These are phyloP conservation scores for Ramphastos sulfuratus DNA, from an alignment of 2,113 vertebrate species.

Conservation along the genomic window DNA sequence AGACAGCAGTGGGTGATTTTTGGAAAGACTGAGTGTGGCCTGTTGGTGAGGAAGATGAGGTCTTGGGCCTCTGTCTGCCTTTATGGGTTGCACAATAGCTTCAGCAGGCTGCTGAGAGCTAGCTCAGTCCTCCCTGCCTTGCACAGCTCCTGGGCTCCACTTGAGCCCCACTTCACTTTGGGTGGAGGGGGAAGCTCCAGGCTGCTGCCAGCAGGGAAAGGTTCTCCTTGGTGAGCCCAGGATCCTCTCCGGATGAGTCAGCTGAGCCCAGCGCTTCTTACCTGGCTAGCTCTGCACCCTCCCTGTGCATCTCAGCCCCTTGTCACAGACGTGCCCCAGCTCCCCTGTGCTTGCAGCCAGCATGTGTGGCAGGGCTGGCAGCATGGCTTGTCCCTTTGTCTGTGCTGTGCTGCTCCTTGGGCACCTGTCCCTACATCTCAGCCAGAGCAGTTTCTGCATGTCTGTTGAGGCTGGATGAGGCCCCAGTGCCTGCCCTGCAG, in stretches of 20 bases:
- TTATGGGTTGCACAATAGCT: neutral
- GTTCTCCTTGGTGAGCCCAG: neutral
- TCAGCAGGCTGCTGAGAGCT: neutral
- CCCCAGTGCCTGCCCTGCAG: fast-evolving
- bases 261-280: neutral
- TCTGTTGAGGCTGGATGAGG: fast-evolving
- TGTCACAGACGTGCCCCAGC: neutral
- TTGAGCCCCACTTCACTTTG: fast-evolving
- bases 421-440: neutral
- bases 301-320: neutral
- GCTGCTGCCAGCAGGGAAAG: neutral
- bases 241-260: neutral
- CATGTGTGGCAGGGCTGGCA: fast-evolving
- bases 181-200: fast-evolving
- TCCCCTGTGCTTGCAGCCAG: neutral
- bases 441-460: fast-evolving
- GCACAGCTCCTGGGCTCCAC: fast-evolving
- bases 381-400: fast-evolving
- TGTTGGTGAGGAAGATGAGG: neutral
- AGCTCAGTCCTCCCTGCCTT: neutral
- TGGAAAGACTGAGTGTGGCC: neutral
- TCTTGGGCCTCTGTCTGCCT: neutral
- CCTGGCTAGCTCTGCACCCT: fast-evolving
- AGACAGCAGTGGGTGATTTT: neutral
- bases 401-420: fast-evolving